Conservation (phyloP, 2,888 invertebrate species). For the Meiosimyza platycephala region DNA sequence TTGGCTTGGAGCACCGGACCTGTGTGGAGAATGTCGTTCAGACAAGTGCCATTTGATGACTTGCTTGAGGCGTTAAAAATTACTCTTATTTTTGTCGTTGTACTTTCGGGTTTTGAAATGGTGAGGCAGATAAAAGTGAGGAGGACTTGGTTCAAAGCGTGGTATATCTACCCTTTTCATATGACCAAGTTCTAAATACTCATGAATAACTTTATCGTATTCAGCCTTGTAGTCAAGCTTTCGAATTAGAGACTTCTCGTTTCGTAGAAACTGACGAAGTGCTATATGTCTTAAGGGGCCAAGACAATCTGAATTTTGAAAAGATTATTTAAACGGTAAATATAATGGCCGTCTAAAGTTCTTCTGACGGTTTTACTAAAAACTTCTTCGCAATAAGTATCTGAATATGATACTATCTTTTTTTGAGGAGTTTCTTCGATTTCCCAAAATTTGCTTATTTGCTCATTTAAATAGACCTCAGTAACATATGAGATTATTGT, state of each 20-base stretch:
- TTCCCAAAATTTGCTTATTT: not conserved
- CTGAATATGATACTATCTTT: not conserved
- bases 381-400: constrained; percentile 27
- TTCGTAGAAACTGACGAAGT: too few species aligned
- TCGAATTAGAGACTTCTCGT: too few species aligned
- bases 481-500: not conserved
- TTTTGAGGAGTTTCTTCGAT: too few species aligned
- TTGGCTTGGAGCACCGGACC: not conserved
- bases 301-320: not conserved
- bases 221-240: too few species aligned
- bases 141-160: too few species aligned
- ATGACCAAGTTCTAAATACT: too few species aligned
- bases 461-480: not conserved
- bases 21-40: not conserved
- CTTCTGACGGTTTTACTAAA: not conserved
- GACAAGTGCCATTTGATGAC: not conserved
- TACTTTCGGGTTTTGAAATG: not conserved
- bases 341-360: constrained; percentile 18
- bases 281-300: not conserved
- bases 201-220: too few species aligned
- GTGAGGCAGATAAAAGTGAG: not conserved
- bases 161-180: too few species aligned
- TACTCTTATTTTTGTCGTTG: not conserved
- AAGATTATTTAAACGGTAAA: constrained; percentile 20
- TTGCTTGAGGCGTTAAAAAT: not conserved